phyloP scores from a whole-genome alignment of 2,888 invertebrate species.

The Cantharis nigra region DNA sequence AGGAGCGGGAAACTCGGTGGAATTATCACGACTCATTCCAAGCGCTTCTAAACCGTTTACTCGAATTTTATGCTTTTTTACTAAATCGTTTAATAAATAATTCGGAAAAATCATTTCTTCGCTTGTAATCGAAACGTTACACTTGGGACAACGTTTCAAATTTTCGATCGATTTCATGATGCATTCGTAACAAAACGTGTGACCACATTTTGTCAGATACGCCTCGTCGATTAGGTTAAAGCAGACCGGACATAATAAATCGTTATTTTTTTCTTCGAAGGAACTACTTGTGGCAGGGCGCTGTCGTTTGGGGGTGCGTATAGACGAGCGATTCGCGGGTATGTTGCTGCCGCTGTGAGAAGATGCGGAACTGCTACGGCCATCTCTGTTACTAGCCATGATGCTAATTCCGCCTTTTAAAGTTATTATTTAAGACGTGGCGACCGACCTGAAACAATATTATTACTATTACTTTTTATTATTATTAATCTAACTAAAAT shows the following conservation, averaged over 20 bases:
- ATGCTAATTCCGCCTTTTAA: constrained; percentile 2
- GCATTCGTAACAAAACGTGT: constrained; percentile 88
- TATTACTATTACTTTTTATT: background rate
- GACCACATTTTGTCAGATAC: constrained; percentile 89
- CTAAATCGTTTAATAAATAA: constrained; percentile 80
- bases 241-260: constrained; percentile 60
- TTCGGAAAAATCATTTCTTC: constrained; percentile 83
- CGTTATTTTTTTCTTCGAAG: constrained; percentile 55
- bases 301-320: constrained; percentile 59
- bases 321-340: constrained; percentile 53
- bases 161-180: constrained; percentile 70
- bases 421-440: constrained; percentile 27
- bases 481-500: background rate
- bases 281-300: constrained; percentile 62
- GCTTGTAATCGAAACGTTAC: constrained; percentile 71
- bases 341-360: constrained; percentile 53
- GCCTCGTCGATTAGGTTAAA: constrained; percentile 88
- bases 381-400: constrained; percentile 54
- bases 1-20: constrained; percentile 53
- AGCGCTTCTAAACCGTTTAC: constrained; percentile 56
- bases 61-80: constrained; percentile 70
- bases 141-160: constrained; percentile 79
- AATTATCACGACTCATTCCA: constrained; percentile 51
- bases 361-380: constrained; percentile 56
- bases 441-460: constrained; percentile 62